phyloP scores from a whole-genome alignment of 2,797 vertebrate genomes.

The Gymnopithys bicolor region DNA sequence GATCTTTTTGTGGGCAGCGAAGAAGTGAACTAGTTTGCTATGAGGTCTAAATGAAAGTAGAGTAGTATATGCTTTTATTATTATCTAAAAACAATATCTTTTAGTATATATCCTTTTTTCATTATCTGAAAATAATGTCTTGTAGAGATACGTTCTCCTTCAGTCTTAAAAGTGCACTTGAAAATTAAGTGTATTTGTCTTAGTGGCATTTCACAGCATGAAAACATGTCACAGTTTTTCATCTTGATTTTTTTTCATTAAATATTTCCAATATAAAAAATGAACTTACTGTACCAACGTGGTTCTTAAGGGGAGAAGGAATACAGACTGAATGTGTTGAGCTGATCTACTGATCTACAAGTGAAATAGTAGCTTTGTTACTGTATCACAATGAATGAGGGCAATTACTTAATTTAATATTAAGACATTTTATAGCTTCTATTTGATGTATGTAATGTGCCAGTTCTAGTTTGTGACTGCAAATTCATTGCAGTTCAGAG shows the following conservation, averaged over 20 bases:
- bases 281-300: rapidly evolving
- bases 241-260: not conserved
- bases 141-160: not conserved
- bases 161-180: not conserved
- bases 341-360: not conserved
- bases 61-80: no score
- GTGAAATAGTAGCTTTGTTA: not conserved
- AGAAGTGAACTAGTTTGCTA: not conserved
- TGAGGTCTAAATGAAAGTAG: not conserved
- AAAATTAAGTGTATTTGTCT: not conserved
- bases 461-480: not conserved
- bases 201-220: not conserved
- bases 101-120: not conserved
- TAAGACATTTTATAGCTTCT: not conserved
- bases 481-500: not conserved
- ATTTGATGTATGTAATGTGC: not conserved
- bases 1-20: not conserved
- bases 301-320: not conserved
- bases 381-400: not conserved
- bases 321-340: not conserved
- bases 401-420: not conserved
- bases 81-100: no score
- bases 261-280: not conserved
- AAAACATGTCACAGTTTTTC: rapidly evolving
- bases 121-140: rapidly evolving